Percentiles rank a stretch among this genome's conserved stretches.
These are phyloP conservation scores for Vandiemenella viatica DNA, from an alignment of 2,888 invertebrate genomes.

Conservation along the genomic window DNA sequence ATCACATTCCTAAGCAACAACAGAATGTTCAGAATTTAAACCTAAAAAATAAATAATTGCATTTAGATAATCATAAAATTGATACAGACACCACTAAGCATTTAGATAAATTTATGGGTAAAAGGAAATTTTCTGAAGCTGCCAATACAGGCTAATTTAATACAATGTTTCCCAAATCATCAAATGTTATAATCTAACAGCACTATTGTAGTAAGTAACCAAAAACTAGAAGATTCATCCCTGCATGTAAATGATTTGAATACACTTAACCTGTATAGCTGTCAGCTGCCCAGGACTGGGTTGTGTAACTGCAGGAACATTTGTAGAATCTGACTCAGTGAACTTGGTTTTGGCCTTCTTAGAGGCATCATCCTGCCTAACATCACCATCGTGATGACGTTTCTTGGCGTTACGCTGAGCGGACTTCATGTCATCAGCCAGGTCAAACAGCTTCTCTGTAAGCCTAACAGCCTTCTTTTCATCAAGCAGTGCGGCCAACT, in stretches of 20 bases:
- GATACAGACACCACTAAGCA: no score
- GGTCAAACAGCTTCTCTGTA: constrained; percentile 59
- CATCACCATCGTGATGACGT: constrained; percentile 40
- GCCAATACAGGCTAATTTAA: no score
- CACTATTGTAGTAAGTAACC: no score
- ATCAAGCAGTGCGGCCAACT: constrained; percentile 61
- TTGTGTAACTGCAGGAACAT: constrained; percentile 16
- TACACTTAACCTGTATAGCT: constrained; percentile 18
- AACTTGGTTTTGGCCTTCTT: constrained; percentile 25
- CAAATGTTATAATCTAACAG: no score
- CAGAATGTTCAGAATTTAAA: no score
- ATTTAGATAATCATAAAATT: no score
- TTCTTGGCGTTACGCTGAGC: constrained; percentile 36
- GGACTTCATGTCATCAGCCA: constrained; percentile 49
- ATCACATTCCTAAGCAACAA: no score
- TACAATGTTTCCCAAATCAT: no score
- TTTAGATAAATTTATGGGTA: no score
- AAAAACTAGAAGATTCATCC: no score
- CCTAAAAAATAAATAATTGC: no score
- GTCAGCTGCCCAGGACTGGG: constrained; percentile 23
- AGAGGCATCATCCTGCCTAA: constrained; percentile 25
- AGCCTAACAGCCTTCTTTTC: constrained; percentile 62
- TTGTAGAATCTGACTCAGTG: constrained; percentile 17
- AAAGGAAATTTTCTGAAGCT: no score
- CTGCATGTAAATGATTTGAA: neutral